Percentiles rank a stretch among this genome's conserved stretches.
phyloP scores from a whole-genome alignment of 2,113 vertebrate species.

The Megaceryle maxima region DNA sequence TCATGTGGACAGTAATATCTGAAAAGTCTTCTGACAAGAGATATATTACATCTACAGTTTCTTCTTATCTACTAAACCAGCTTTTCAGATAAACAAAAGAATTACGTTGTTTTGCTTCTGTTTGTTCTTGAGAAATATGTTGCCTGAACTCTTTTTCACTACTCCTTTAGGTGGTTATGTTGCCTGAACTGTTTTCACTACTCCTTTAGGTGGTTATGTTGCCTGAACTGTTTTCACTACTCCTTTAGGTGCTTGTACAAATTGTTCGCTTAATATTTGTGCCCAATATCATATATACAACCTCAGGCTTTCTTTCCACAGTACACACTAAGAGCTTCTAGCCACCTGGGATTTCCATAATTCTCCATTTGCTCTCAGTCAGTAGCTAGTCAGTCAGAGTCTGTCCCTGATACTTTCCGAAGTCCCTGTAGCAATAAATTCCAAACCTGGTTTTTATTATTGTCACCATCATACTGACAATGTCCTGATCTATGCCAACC shows the following conservation, averaged over 20 bases:
- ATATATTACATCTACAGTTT: background rate
- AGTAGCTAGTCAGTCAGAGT: background rate
- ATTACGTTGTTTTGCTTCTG: background rate
- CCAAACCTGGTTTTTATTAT: background rate
- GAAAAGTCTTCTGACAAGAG: background rate
- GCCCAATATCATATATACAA: background rate
- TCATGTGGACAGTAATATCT: rapidly evolving
- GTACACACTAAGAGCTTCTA: background rate
- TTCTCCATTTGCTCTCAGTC: background rate
- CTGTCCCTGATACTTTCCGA: background rate
- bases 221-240: background rate
- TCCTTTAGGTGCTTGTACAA: background rate
- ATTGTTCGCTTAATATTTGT: background rate
- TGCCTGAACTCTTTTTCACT: background rate
- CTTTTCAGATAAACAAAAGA: background rate
- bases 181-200: background rate
- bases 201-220: background rate
- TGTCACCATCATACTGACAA: background rate
- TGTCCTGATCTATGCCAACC: background rate
- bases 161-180: background rate
- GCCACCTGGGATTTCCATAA: background rate
- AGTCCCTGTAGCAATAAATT: background rate
- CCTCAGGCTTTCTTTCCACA: background rate
- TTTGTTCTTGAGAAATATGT: background rate
- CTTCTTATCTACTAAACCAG: background rate